These are phyloP conservation scores for Erpetoichthys calabaricus DNA, from an alignment of 2,797 vertebrate species.

Conservation along the genomic window DNA sequence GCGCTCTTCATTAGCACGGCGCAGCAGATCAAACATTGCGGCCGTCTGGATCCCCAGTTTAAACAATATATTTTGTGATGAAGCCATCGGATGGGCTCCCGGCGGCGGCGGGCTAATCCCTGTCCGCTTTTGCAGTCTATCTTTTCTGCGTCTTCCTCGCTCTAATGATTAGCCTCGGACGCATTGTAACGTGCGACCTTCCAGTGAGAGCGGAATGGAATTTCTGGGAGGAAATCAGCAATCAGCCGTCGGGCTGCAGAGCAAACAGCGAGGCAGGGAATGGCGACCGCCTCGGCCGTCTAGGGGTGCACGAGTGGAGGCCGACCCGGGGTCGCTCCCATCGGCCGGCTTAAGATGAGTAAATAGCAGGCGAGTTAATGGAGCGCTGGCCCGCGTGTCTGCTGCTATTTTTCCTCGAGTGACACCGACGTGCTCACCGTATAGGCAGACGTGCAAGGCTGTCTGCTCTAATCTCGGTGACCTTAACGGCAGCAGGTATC, in stretches of 20 bases:
- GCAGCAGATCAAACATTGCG: slow-evolving; percentile 57
- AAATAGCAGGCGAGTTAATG: slow-evolving; percentile 56
- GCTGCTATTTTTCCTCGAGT: slow-evolving; percentile 13
- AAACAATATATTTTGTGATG: slow-evolving; percentile 55
- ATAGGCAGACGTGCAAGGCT: background rate
- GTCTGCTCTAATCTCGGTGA: slow-evolving; percentile 25
- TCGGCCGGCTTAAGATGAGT: slow-evolving; percentile 64
- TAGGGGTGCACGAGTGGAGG: slow-evolving; percentile 34
- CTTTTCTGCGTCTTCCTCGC: too few species aligned
- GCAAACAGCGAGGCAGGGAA: slow-evolving; percentile 49
- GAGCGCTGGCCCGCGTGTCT: slow-evolving; percentile 25
- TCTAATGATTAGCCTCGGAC: slow-evolving; percentile 60
- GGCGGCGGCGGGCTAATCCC: too few species aligned
- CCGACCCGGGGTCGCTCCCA: slow-evolving; percentile 54
- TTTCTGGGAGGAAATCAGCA: slow-evolving; percentile 59
- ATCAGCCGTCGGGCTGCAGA: slow-evolving; percentile 58
- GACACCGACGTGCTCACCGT: too few species aligned
- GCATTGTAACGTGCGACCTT: slow-evolving; percentile 44
- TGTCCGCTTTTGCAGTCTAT: too few species aligned
- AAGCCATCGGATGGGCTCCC: too few species aligned
- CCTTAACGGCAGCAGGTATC: slow-evolving; percentile 20
- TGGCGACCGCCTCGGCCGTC: slow-evolving; percentile 16
- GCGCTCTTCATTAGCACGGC: too few species aligned
- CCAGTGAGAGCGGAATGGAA: slow-evolving; percentile 44
- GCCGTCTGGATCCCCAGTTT: slow-evolving; percentile 44